phyloP scores from a whole-genome alignment of 2,888 invertebrate species.

The Cerceris ruficornis region DNA sequence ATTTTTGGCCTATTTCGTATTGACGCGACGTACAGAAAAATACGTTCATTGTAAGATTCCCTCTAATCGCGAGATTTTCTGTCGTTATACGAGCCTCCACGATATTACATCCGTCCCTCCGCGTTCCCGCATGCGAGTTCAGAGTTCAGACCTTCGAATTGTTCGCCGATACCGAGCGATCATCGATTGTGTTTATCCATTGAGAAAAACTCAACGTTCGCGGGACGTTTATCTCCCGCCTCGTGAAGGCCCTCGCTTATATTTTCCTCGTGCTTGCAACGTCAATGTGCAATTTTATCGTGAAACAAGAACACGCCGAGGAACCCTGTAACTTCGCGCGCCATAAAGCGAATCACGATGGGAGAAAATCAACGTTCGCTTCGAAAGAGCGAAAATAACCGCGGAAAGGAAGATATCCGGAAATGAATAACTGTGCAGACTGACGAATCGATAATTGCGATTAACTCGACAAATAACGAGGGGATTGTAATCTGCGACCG shows the following conservation, averaged over 20 bases:
- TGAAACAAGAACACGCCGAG: conserved; percentile 27
- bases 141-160: conserved; percentile 8
- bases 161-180: background rate
- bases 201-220: conserved; percentile 15
- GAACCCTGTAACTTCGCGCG: background rate
- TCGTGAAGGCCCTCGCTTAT: background rate
- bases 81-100: too few species aligned
- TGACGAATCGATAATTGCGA: conserved; percentile 44
- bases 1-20: conserved; percentile 46
- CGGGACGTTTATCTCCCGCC: conserved; percentile 19
- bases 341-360: too few species aligned
- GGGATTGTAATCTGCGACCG: conserved; percentile 27
- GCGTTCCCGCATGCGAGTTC: background rate
- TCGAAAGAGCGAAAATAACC: background rate
- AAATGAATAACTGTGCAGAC: conserved; percentile 27
- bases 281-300: conserved; percentile 17
- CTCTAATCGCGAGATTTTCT: background rate
- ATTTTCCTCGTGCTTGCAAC: conserved; percentile 14
- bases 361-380: too few species aligned
- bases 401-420: conserved; percentile 2
- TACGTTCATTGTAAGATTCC: conserved; percentile 15
- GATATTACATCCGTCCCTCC: background rate
- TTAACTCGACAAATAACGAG: conserved; percentile 37
- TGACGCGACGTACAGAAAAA: conserved; percentile 14
- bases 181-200: background rate